phyloP scores from a whole-genome alignment of 2,797 vertebrate genomes.

The Peromyscus eremicus region DNA sequence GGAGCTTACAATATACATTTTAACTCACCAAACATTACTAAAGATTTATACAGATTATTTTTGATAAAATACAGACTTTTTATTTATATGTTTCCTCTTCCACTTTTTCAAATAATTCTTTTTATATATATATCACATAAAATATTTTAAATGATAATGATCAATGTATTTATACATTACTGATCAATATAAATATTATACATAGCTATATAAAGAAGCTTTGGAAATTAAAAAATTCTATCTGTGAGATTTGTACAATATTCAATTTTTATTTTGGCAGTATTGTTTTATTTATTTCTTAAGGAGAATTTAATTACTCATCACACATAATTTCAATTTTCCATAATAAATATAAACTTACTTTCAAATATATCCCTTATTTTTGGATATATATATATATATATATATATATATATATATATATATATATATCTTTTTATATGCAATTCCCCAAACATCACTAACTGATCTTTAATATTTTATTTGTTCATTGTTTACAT shows the following conservation, averaged over 20 bases:
- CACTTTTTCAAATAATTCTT: not conserved
- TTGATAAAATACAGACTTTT: not conserved
- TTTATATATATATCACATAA: not conserved
- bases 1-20: not conserved
- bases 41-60: not conserved
- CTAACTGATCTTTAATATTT: not conserved
- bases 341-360: not conserved
- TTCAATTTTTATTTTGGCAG: not conserved
- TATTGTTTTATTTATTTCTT: not conserved
- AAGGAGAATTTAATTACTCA: not conserved
- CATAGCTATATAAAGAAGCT: not conserved
- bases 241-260: not conserved
- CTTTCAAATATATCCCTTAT: not conserved
- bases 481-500: no score
- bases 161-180: not conserved
- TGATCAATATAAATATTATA: not conserved
- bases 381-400: not conserved
- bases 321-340: not conserved
- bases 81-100: not conserved
- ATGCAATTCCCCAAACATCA: not conserved
- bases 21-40: not conserved
- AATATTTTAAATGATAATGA: not conserved
- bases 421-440: not conserved
- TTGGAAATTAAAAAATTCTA: not conserved
- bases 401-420: not conserved